Conservation (phyloP, 2,888 invertebrate species). For the Oscheius sp. region DNA sequence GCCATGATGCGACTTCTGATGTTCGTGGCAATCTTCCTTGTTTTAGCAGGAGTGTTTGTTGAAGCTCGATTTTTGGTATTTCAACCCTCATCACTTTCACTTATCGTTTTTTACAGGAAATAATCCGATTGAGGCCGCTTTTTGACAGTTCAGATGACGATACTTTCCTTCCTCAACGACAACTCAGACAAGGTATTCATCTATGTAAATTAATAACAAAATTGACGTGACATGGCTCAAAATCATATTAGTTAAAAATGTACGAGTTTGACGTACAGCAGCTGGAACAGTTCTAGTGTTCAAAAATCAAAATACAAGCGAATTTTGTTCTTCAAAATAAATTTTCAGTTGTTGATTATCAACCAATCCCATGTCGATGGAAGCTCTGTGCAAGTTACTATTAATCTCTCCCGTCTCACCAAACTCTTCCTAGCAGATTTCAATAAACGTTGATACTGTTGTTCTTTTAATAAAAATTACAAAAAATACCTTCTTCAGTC, state of each 20-base stretch:
- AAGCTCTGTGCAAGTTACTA: slow-evolving; percentile 29
- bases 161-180: slow-evolving; percentile 19
- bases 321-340: background rate
- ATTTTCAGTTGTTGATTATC: slow-evolving; percentile 21
- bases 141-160: slow-evolving; percentile 7
- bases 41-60: slow-evolving; percentile 18
- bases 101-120: slow-evolving; percentile 1
- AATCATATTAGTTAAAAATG: background rate
- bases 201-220: background rate
- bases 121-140: slow-evolving; percentile 5
- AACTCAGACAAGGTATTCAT: slow-evolving; percentile 26
- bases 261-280: no score
- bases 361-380: slow-evolving; percentile 24
- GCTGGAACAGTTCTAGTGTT: background rate
- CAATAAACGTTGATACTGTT: slow-evolving; percentile 20
- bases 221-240: background rate
- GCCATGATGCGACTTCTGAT: slow-evolving; percentile 18
- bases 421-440: slow-evolving; percentile 9
- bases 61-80: slow-evolving; percentile 17
- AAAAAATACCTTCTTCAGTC: no score
- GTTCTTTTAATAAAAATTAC: no score
- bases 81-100: background rate
- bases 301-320: background rate
- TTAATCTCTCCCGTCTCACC: slow-evolving; percentile 1
- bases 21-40: slow-evolving; percentile 1